phyloP scores from a whole-genome alignment of 2,797 vertebrate genomes.

The Sebastes melanostomus region DNA sequence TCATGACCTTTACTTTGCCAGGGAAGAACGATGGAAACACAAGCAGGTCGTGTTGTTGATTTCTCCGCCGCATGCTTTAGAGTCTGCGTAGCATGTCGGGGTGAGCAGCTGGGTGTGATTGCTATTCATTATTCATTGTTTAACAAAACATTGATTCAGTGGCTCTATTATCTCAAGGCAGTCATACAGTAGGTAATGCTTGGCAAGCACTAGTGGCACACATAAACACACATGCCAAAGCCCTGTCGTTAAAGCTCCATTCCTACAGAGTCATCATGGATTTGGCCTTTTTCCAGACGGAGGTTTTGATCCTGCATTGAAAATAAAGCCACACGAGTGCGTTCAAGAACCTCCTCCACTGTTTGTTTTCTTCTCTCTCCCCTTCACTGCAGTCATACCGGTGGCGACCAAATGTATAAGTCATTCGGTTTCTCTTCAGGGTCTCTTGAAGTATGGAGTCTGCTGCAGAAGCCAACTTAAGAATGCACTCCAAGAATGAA shows the following conservation, averaged over 20 bases:
- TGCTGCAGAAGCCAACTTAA: not conserved
- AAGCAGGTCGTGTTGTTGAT: not conserved
- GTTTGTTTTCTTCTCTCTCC: not conserved
- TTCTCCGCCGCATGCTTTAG: not conserved
- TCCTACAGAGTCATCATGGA: slow-evolving; percentile 3
- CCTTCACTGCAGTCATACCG: not conserved
- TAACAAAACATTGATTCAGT: slow-evolving; percentile 26
- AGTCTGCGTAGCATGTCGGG: not conserved
- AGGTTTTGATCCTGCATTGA: slow-evolving; percentile 14
- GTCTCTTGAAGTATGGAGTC: not conserved
- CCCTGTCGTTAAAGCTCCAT: not conserved
- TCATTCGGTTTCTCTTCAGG: not conserved
- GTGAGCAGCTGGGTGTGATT: not conserved
- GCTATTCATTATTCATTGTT: slow-evolving; percentile 12
- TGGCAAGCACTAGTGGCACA: not conserved
- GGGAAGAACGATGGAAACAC: not conserved
- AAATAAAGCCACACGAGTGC: not conserved
- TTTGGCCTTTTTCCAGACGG: not conserved
- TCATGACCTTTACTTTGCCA: slow-evolving; percentile 36
- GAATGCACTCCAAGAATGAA: slow-evolving; percentile 7
- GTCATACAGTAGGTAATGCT: not conserved
- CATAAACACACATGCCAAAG: not conserved
- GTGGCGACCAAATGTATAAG: not conserved
- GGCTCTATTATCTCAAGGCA: slow-evolving; percentile 34
- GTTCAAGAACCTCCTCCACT: not conserved